Conservation (phyloP, 2,888 invertebrate species). For the Taphrorychus bicolor region DNA sequence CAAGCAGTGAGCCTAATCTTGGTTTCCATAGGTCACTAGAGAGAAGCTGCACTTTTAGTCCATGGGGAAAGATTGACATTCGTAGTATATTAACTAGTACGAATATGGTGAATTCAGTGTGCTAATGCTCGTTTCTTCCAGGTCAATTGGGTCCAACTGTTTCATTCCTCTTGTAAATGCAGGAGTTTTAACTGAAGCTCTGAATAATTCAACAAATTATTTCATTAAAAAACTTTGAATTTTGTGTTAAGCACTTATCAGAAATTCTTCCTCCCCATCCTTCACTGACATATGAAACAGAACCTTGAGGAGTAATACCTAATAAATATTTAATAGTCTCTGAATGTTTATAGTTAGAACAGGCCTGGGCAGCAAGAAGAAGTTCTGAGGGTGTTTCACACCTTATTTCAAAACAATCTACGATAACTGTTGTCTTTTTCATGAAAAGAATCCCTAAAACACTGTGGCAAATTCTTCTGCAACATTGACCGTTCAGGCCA, state of each 20-base stretch:
- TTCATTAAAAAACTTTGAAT: background rate
- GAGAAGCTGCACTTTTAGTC: no score
- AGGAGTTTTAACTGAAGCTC: background rate
- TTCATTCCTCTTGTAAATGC: background rate
- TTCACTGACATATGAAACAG: slow-evolving; percentile 17
- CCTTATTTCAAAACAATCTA: slow-evolving; percentile 22
- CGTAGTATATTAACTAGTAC: no score
- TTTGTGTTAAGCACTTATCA: background rate
- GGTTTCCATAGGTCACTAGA: no score
- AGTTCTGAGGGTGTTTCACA: slow-evolving; percentile 27
- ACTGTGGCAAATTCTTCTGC: slow-evolving; percentile 15
- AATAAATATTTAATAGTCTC: slow-evolving; percentile 40
- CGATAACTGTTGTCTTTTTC: slow-evolving; percentile 22
- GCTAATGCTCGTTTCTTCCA: background rate
- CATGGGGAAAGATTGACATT: no score
- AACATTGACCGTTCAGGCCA: slow-evolving; percentile 36
- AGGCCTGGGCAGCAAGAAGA: slow-evolving; percentile 27
- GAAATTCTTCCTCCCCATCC: background rate
- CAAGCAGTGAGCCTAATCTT: no score
- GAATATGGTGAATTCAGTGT: no score
- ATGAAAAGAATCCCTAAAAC: slow-evolving; percentile 32
- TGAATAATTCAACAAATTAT: background rate
- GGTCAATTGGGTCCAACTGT: background rate
- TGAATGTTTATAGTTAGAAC: slow-evolving; percentile 42
- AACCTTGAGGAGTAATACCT: slow-evolving; percentile 40